phyloP scores from a whole-genome alignment of 2,888 invertebrate genomes.

The Calephelis perditalis region DNA sequence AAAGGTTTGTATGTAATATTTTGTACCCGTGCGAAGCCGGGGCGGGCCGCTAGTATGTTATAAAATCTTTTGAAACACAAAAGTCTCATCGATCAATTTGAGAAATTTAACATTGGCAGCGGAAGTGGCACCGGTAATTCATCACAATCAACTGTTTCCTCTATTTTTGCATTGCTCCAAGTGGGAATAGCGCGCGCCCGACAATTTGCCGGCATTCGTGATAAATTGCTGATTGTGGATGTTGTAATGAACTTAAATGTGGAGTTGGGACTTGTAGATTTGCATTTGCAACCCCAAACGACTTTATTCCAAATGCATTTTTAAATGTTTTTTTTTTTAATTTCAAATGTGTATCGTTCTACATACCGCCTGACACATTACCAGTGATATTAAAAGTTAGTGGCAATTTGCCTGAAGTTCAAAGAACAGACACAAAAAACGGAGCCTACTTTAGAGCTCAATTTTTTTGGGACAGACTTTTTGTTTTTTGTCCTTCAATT shows the following conservation, averaged over 20 bases:
- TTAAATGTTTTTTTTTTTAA: no score
- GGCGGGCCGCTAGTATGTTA: no score
- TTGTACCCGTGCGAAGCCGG: no score
- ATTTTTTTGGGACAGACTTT: no score
- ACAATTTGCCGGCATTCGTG: slow-evolving; percentile 8
- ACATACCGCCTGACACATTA: no score
- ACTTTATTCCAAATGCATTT: neutral
- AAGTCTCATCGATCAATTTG: slow-evolving; percentile 7
- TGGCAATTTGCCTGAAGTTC: no score
- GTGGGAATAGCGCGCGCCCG: slow-evolving; percentile 7
- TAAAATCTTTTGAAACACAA: neutral
- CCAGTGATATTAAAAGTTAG: no score
- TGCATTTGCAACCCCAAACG: neutral
- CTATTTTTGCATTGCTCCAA: slow-evolving; percentile 12
- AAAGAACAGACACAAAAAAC: no score
- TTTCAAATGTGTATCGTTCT: no score
- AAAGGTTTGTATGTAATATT: no score
- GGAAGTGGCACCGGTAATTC: slow-evolving; percentile 11
- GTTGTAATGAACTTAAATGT: slow-evolving; percentile 11
- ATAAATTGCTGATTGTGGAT: slow-evolving; percentile 10
- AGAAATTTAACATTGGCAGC: slow-evolving; percentile 1
- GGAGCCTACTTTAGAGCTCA: no score
- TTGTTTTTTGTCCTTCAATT: no score
- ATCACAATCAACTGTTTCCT: slow-evolving; percentile 11
- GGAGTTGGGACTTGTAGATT: neutral